These are phyloP conservation scores for Acronicta psi DNA, from an alignment of 2,888 invertebrate genomes.

Conservation along the genomic window DNA sequence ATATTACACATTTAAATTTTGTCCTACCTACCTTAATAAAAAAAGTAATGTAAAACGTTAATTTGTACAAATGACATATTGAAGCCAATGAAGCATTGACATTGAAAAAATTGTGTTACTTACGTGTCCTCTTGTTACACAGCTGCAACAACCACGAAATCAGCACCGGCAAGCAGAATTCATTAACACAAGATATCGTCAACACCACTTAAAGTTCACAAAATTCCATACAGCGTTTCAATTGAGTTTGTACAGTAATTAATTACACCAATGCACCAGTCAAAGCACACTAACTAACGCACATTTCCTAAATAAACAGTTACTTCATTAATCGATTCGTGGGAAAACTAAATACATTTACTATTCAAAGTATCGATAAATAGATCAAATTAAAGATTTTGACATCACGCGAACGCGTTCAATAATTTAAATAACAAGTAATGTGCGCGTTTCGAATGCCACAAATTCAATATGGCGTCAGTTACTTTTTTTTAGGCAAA, in stretches of 20 bases:
- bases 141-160: too few relatives aligned
- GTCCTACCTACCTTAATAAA: too few relatives aligned
- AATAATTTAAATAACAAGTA: constrained; percentile 60
- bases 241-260: constrained; percentile 39
- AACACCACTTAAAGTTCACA: not conserved
- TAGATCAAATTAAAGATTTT: constrained; percentile 62
- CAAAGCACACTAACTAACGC: constrained; percentile 31
- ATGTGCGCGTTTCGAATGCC: constrained; percentile 76
- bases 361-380: constrained; percentile 53
- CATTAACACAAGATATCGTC: not conserved
- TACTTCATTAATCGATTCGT: constrained; percentile 46
- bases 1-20: too few relatives aligned
- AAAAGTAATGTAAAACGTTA: too few relatives aligned
- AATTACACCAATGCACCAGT: constrained; percentile 31
- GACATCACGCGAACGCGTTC: constrained; percentile 54
- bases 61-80: too few relatives aligned
- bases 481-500: constrained; percentile 70
- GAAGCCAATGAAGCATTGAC: too few relatives aligned
- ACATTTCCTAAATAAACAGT: constrained; percentile 45
- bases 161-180: too few relatives aligned
- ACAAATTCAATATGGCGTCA: constrained; percentile 75
- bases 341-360: constrained; percentile 48
- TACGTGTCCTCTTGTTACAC: too few relatives aligned
- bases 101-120: too few relatives aligned
- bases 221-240: not conserved